Base-by-base conservation (phyloP, 2,797 vertebrate species). In the Lacerta bilineata region DNA sequence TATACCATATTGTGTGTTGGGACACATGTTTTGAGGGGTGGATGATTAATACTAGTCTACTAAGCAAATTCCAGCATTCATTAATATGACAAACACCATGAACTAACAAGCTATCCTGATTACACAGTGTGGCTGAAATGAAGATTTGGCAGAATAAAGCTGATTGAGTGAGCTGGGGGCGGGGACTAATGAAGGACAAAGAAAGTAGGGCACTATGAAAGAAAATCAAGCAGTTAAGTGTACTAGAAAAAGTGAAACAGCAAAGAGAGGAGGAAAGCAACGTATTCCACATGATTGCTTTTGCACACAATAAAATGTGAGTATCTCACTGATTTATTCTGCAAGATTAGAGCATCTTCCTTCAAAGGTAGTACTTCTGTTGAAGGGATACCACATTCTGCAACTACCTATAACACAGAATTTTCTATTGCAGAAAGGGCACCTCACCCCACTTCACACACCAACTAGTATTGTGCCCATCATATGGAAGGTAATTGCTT, bases 221-320 rank as follows among this genome's bases (percentile, higher is more conserved):
- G 8, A 13, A 91, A 89, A 85, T 36, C 61, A 81, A 91, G 66
- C 33, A 90, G 20, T 39, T 92, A 88, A 79, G 2, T 6, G 36
- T 8, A 74, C 2, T 27, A 61, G 20, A 75, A 91, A 90, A 90
- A 17, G 41, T 13, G 82, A 91, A 29, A 43, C 23, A 27, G 29
- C 17, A 71, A 83, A n/a, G n/a, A 39, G 8, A 80, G 80, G 6
- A 50, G 80, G 6, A 50, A 80, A 87, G 20, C 29, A 29, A 1
- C 39, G 10, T 25, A 68, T 75, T 39, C 3, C 75, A 83, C 20
- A 61, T 13, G 1, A 61, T 5, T 41, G 15, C 2, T 88, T 59
- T 77, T 71, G 72, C 4, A 78, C 25, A 74, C 69, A 84, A 71
- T 29, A 83, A 39, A 9, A 77, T 55, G n/a, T 39, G 6, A 29